phyloP scores from a whole-genome alignment of 1,140 invertebrate genomes.

The Heliconius eleuchia region DNA sequence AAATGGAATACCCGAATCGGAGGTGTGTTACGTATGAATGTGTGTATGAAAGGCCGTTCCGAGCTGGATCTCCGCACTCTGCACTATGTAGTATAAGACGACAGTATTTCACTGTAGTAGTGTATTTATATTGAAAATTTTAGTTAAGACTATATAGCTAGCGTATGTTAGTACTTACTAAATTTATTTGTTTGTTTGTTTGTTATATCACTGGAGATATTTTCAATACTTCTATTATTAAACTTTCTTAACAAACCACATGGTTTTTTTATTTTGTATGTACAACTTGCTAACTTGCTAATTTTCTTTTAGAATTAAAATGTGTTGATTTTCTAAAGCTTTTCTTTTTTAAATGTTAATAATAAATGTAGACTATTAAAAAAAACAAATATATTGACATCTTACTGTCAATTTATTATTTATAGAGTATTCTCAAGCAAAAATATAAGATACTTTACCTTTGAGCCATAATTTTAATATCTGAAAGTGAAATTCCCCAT shows the following conservation, averaged over 20 bases:
- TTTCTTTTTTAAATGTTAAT: too few relatives aligned
- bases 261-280: conserved; percentile 32
- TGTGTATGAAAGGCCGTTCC: conserved; percentile 27
- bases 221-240: conserved; percentile 79
- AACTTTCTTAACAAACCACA: conserved; percentile 77
- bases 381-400: too few relatives aligned
- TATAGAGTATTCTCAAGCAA: too few relatives aligned
- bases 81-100: conserved; percentile 16
- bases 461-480: too few relatives aligned
- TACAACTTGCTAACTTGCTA: neutral
- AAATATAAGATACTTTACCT: too few relatives aligned
- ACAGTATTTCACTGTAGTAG: conserved; percentile 19
- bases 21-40: conserved; percentile 52
- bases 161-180: conserved; percentile 80
- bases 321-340: too few relatives aligned
- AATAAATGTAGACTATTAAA: too few relatives aligned
- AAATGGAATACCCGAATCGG: conserved; percentile 10
- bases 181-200: conserved; percentile 78
- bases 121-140: conserved; percentile 77
- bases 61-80: conserved; percentile 17
- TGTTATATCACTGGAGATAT: conserved; percentile 77
- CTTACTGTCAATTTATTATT: too few relatives aligned
- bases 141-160: conserved; percentile 79
- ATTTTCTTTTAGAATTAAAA: neutral
- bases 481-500: too few relatives aligned